Conservation (phyloP, 2,113 vertebrate genomes). For the Stegastes partitus region DNA sequence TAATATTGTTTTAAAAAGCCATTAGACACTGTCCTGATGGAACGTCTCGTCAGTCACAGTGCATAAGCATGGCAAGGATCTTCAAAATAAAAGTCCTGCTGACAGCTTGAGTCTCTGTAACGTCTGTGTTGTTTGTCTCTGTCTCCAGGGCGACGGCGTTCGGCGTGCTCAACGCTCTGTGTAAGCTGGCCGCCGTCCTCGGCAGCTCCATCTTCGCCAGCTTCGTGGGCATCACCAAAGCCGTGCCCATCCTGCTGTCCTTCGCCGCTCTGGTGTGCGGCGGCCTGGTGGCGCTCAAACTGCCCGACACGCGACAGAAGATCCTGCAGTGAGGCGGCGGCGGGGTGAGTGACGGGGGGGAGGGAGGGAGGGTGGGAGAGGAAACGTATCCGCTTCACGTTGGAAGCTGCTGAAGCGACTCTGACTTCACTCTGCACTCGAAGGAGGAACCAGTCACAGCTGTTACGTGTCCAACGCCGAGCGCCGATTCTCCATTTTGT, state of each 20-base stretch:
- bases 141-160: slow-evolving; percentile 93
- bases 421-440: slow-evolving; percentile 22
- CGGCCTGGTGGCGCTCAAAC: slow-evolving; percentile 90
- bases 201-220: slow-evolving; percentile 95
- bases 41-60: no score
- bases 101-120: no score
- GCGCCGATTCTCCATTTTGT: slow-evolving; percentile 10
- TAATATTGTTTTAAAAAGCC: no score
- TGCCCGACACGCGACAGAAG: slow-evolving; percentile 96
- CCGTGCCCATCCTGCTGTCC: slow-evolving; percentile 93
- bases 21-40: no score
- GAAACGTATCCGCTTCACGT: background rate
- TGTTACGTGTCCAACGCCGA: slow-evolving; percentile 41
- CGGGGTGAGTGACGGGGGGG: background rate
- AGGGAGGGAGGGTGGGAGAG: background rate
- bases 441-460: slow-evolving; percentile 18
- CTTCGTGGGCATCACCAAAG: slow-evolving; percentile 93
- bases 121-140: slow-evolving; percentile 16
- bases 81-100: background rate
- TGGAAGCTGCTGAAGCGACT: slow-evolving; percentile 25
- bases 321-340: slow-evolving; percentile 89
- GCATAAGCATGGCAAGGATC: no score
- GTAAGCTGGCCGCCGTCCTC: slow-evolving; percentile 93
- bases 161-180: slow-evolving; percentile 93
- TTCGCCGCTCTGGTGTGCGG: slow-evolving; percentile 91